Evolutionary conservation across 2,797 vertebrate species (phyloP), one percentile per base, ranked within the genome.

Genomic region (Staurois parvus): DNA sequence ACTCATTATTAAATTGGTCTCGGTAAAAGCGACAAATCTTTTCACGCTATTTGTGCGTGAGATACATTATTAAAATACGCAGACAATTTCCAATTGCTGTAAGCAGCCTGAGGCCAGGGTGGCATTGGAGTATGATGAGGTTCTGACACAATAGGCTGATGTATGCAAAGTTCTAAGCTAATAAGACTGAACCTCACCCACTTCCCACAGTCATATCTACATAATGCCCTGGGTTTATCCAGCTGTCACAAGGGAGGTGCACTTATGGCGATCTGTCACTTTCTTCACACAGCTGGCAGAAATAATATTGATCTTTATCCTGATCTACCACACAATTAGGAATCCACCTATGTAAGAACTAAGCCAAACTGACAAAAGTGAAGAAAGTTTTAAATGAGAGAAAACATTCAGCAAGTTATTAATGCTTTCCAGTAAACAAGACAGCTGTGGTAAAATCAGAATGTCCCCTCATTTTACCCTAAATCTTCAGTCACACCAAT

Each of bases 61-160:
- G 52, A 59, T 21, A 66, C 64, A 29, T 28, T 66, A 28, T 64
- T 64, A 66, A 11, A 64, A 10, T n/a, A 24, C 3, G 8, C 29
- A 29, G 64, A 66, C 64, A 66, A 66, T 66, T 66, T 66, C 21
- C 64, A 66, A 66, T n/a, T 56, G 70, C 30, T 69, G 81, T 70
- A 84, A 29, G 15, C 30, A 67, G 81, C 85, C 85, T 70, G 70
- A 32, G 85, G 85, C 81, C 26, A 19, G 81, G 85, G 85, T 69
- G 85, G 76, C 19, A 68, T 34, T 75, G 24, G 28, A 40, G 62
- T 76, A 59, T n/a, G 37, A 32, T 59, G 40, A 62, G 26, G 48
- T 64, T 34, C 69, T 75, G 66, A 79, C 76, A 87, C 76, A 87
- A 87, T 83, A 66, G 70, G 24, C 24, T 79, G 69, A 83, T 83